These are phyloP conservation scores for Bujurquina vittata DNA, from an alignment of 2,113 vertebrate species.

Conservation along the genomic window DNA sequence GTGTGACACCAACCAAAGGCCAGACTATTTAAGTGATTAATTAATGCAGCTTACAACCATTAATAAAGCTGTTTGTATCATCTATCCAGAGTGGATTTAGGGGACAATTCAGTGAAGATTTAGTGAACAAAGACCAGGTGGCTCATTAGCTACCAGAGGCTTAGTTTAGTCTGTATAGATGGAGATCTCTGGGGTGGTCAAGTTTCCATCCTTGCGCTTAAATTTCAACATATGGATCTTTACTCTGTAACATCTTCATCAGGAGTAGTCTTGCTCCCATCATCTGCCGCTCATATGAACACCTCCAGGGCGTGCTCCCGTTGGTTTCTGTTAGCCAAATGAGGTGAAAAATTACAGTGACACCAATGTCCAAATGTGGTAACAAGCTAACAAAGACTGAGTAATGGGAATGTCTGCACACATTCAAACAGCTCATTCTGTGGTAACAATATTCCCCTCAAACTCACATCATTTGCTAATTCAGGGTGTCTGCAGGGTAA, in stretches of 20 bases:
- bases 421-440: slow-evolving; percentile 29
- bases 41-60: slow-evolving; percentile 76
- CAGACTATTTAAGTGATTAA: slow-evolving; percentile 68
- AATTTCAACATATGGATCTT: slow-evolving; percentile 77
- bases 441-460: slow-evolving; percentile 34
- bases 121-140: slow-evolving; percentile 77
- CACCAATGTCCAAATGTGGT: slow-evolving; percentile 38
- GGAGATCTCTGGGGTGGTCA: slow-evolving; percentile 65
- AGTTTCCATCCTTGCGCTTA: slow-evolving; percentile 78
- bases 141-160: slow-evolving; percentile 72
- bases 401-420: slow-evolving; percentile 46
- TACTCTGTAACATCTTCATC: slow-evolving; percentile 59
- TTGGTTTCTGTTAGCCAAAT: slow-evolving; percentile 43
- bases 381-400: slow-evolving; percentile 59
- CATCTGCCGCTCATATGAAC: slow-evolving; percentile 36
- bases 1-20: slow-evolving; percentile 62
- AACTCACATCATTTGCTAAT: slow-evolving; percentile 6
- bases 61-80: slow-evolving; percentile 74
- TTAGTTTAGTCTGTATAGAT: slow-evolving; percentile 57
- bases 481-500: neutral
- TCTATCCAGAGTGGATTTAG: slow-evolving; percentile 71
- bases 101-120: slow-evolving; percentile 71
- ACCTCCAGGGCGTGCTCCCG: slow-evolving; percentile 55
- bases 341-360: slow-evolving; percentile 68
- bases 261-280: slow-evolving; percentile 46